A percentile compares a stretch with the other conserved stretches of the same genome.
phyloP scores from a whole-genome alignment of 2,113 vertebrate species.

The Thunnus thynnus region DNA sequence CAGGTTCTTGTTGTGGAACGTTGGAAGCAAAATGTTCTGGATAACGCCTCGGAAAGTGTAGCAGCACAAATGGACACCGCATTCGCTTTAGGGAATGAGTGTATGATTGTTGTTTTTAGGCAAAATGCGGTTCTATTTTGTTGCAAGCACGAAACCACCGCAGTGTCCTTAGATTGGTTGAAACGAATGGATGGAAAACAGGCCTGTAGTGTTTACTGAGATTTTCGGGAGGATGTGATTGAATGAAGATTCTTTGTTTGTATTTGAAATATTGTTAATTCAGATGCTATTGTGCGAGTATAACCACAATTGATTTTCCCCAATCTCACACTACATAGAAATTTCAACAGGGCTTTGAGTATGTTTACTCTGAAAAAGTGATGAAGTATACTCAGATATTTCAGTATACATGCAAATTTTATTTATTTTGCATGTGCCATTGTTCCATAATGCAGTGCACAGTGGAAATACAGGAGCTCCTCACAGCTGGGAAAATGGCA shows the following conservation, averaged over 20 bases:
- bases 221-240: no score
- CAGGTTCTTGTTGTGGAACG: constrained; percentile 36
- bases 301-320: not conserved
- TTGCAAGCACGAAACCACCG: not conserved
- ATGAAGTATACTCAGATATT: no score
- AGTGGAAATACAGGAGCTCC: no score
- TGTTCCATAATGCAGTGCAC: no score
- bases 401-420: no score
- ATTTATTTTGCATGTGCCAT: no score
- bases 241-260: no score
- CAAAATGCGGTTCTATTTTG: not conserved
- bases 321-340: not conserved
- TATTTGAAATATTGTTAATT: no score
- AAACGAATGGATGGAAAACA: not conserved
- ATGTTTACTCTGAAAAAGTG: no score
- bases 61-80: not conserved
- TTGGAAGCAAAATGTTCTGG: constrained; percentile 36
- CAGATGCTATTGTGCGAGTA: no score
- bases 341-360: not conserved
- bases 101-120: not conserved
- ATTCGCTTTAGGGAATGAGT: constrained; percentile 10
- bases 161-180: not conserved
- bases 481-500: no score
- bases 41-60: constrained; percentile 3
- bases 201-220: not conserved